phyloP scores from a whole-genome alignment of 1,140 invertebrate genomes.

The Conopomorpha cramerella region DNA sequence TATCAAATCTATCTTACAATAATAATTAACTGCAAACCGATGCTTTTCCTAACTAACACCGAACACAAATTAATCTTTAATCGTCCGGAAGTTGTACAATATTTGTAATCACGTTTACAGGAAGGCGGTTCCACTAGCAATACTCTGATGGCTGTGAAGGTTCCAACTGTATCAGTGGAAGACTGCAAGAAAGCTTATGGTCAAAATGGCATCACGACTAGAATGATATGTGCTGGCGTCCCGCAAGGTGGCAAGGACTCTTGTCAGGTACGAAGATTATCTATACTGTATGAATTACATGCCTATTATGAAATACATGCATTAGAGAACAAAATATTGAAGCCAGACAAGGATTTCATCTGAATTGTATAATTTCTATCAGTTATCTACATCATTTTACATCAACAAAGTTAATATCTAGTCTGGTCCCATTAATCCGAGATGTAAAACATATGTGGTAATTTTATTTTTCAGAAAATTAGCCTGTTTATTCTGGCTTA shows the following conservation, averaged over 20 bases:
- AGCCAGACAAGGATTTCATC: no score
- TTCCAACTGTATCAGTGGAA: slow-evolving; percentile 15
- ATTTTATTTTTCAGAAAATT: no score
- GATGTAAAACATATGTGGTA: not conserved
- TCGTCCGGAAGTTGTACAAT: no score
- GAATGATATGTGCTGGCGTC: slow-evolving; percentile 62
- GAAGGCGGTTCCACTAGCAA: slow-evolving; percentile 19
- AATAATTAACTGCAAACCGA: no score
- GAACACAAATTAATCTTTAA: no score
- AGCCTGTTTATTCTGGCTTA: no score
- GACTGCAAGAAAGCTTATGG: slow-evolving; percentile 16
- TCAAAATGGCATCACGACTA: slow-evolving; percentile 16
- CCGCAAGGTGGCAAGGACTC: slow-evolving; percentile 56
- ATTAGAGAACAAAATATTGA: no score
- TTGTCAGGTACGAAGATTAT: slow-evolving; percentile 39
- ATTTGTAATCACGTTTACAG: no score
- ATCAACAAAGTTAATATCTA: not conserved
- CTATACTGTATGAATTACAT: slow-evolving; percentile 11
- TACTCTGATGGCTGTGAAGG: slow-evolving; percentile 20
- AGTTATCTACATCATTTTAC: not conserved
- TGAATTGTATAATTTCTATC: not conserved
- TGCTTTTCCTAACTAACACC: no score
- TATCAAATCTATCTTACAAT: not conserved
- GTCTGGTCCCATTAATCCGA: not conserved
- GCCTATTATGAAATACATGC: no score